phyloP scores from a whole-genome alignment of 2,888 invertebrate genomes.

The Lithophane socia region DNA sequence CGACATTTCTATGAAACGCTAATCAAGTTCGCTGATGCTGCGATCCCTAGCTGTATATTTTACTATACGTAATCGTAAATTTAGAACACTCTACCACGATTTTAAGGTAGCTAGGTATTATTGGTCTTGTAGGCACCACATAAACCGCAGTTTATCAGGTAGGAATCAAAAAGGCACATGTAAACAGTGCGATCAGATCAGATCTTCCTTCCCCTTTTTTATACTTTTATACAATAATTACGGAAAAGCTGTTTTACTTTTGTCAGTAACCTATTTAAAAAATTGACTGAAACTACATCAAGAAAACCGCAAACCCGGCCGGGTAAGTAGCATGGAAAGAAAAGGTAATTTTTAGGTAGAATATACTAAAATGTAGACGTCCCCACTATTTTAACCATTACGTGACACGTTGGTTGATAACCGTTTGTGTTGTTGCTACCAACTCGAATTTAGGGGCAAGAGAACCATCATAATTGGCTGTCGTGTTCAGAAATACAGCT shows the following conservation, averaged over 20 bases:
- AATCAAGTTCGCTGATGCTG: slow-evolving; percentile 32
- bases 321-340: neutral
- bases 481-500: slow-evolving; percentile 26
- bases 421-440: neutral
- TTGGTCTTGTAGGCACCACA: too few relatives aligned
- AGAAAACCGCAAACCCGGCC: neutral
- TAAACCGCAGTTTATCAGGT: too few relatives aligned
- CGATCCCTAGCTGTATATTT: neutral
- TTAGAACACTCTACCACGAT: neutral
- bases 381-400: neutral
- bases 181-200: neutral
- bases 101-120: neutral
- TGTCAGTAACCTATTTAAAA: neutral
- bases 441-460: neutral
- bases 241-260: neutral
- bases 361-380: too few relatives aligned
- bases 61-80: neutral
- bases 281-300: neutral
- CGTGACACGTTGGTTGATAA: neutral
- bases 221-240: neutral
- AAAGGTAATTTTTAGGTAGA: neutral
- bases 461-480: slow-evolving; percentile 1
- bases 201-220: neutral
- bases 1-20: slow-evolving; percentile 48
- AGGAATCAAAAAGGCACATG: neutral